A percentile compares a stretch with the other conserved stretches of the same genome.
These are phyloP conservation scores for Parthenolecanium corni DNA, from an alignment of 2,888 invertebrate genomes.

Conservation along the genomic window DNA sequence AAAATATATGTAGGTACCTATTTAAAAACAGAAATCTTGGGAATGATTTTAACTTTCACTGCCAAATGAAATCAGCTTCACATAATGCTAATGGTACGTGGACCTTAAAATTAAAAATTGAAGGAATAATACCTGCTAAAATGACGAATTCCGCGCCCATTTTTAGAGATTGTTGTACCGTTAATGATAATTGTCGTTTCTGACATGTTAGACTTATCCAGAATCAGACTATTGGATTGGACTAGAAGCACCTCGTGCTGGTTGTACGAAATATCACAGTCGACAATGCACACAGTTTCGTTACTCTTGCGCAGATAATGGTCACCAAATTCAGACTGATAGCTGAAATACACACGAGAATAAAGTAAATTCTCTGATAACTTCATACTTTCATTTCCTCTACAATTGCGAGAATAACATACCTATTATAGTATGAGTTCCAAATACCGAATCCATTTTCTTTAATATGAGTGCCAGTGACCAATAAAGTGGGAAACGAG, in stretches of 20 bases:
- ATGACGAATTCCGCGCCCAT: conserved; percentile 76
- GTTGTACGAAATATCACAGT: conserved; percentile 71
- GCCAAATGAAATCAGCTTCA: too few relatives aligned
- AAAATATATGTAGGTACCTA: too few relatives aligned
- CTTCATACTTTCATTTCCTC: neutral
- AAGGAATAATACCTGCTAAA: conserved; percentile 49
- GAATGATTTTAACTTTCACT: too few relatives aligned
- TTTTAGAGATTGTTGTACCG: conserved; percentile 69
- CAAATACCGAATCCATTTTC: conserved; percentile 70
- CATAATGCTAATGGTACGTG: too few relatives aligned
- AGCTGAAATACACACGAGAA: conserved; percentile 43
- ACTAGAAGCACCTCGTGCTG: conserved; percentile 66
- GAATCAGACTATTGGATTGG: conserved; percentile 75
- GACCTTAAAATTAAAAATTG: too few relatives aligned
- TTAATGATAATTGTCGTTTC: conserved; percentile 85
- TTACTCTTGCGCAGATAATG: conserved; percentile 77
- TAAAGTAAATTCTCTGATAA: neutral
- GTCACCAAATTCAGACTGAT: conserved; percentile 72
- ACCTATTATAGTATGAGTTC: conserved; percentile 76
- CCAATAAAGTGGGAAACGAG: conserved; percentile 51
- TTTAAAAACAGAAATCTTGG: too few relatives aligned
- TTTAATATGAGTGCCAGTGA: conserved; percentile 61
- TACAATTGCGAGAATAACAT: conserved; percentile 36
- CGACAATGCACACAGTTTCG: conserved; percentile 67
- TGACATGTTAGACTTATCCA: conserved; percentile 72